A percentile compares a stretch with the other conserved stretches of the same genome.
phyloP scores from a whole-genome alignment of 2,113 vertebrate genomes.

The Tiliqua scincoides region DNA sequence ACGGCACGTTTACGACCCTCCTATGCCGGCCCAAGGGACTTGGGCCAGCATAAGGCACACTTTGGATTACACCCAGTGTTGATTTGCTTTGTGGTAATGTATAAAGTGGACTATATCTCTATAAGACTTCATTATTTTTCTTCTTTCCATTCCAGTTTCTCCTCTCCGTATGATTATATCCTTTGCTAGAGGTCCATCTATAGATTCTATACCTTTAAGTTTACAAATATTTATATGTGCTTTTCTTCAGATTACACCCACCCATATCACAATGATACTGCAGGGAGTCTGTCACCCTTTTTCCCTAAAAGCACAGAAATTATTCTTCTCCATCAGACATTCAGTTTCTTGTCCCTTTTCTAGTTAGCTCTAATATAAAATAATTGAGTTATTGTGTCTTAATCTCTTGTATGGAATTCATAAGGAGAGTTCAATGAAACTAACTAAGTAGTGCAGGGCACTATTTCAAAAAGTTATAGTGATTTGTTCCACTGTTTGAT shows the following conservation, averaged over 20 bases:
- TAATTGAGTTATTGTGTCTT: background rate
- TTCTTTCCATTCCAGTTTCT: background rate
- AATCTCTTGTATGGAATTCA: background rate
- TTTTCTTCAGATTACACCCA: background rate
- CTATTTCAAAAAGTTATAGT: constrained; percentile 29
- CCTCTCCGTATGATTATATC: too few species aligned
- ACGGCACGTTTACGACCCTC: too few species aligned
- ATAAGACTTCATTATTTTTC: background rate
- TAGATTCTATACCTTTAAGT: background rate
- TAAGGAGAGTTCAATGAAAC: background rate
- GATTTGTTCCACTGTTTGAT: constrained; percentile 3
- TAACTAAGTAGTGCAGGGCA: background rate
- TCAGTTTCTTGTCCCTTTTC: background rate
- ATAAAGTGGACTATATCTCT: background rate
- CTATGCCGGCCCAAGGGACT: too few species aligned
- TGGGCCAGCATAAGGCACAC: too few species aligned
- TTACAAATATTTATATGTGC: background rate
- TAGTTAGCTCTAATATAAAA: accelerated
- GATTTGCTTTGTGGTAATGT: too few species aligned
- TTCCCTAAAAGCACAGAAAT: background rate
- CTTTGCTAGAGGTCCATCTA: background rate
- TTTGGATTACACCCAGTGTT: too few species aligned
- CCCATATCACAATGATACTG: background rate
- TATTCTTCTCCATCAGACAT: background rate
- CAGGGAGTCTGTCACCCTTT: accelerated